Conservation (phyloP, 2,888 invertebrate genomes). For the Mallateleia sp. region DNA sequence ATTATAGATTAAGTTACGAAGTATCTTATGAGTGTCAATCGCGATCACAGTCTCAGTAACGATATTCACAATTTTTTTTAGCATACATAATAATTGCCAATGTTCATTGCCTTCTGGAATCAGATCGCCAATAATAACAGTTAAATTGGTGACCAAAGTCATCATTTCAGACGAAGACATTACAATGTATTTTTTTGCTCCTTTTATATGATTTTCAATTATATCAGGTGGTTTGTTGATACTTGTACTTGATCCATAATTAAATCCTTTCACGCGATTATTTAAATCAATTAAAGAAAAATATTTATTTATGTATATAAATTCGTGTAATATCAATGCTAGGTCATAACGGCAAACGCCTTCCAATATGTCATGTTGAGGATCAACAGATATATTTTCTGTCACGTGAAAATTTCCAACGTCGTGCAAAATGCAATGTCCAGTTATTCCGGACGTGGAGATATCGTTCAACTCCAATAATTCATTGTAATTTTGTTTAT, state of each 20-base stretch:
- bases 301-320: constrained; percentile 26
- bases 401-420: constrained; percentile 40
- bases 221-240: constrained; percentile 44
- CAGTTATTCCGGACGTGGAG: constrained; percentile 27
- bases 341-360: constrained; percentile 41
- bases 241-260: constrained; percentile 30
- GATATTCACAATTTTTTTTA: background rate
- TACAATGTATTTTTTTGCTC: constrained; percentile 34
- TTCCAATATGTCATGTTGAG: constrained; percentile 35
- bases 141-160: constrained; percentile 19
- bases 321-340: constrained; percentile 15
- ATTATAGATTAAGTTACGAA: constrained; percentile 45
- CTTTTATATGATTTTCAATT: constrained; percentile 25
- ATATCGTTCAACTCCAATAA: constrained; percentile 25
- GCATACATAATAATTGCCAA: background rate
- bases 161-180: constrained; percentile 23
- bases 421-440: constrained; percentile 30
- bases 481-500: constrained; percentile 43
- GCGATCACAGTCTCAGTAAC: constrained; percentile 20
- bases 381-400: constrained; percentile 47
- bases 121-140: constrained; percentile 19
- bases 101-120: background rate
- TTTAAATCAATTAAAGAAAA: constrained; percentile 44
- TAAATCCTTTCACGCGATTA: constrained; percentile 41
- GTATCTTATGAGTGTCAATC: constrained; percentile 39